Evolutionary conservation across 1,140 invertebrate species (phyloP).

Genomic region (Plutomurus gul): DNA sequence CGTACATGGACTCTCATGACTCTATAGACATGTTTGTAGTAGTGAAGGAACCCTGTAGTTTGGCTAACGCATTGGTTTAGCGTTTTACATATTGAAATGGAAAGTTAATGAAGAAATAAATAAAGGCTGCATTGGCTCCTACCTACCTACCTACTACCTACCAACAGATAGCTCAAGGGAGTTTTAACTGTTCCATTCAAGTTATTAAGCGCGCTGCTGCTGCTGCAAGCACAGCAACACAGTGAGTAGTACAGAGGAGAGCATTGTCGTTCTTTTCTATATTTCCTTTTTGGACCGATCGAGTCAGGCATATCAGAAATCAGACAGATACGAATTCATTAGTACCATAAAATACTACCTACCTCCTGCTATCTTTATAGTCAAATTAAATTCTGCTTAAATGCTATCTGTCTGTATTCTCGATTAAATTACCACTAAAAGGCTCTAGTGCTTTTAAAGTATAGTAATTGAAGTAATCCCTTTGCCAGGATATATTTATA

Average conservation of each 20-base stretch:
- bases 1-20: no score
- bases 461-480: no score
- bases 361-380: no score
- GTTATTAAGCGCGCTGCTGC: no score
- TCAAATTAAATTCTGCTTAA: no score
- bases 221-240: no score
- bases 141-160: not conserved
- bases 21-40: no score
- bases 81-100: conserved; percentile 30
- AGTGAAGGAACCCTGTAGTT: not conserved
- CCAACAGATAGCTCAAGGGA: conserved; percentile 22
- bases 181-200: conserved; percentile 14
- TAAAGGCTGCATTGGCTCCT: conserved; percentile 16
- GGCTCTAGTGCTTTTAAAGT: no score
- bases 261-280: conserved; percentile 5
- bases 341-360: not conserved
- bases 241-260: not conserved
- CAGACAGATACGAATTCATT: conserved; percentile 29
- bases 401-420: not conserved
- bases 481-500: no score
- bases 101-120: conserved; percentile 34
- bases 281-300: conserved; percentile 13
- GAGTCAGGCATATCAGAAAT: conserved; percentile 12
- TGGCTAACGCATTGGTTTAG: not conserved
- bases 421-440: not conserved